Conservation (phyloP, 2,888 invertebrate species). For the Xylophagus ater region DNA sequence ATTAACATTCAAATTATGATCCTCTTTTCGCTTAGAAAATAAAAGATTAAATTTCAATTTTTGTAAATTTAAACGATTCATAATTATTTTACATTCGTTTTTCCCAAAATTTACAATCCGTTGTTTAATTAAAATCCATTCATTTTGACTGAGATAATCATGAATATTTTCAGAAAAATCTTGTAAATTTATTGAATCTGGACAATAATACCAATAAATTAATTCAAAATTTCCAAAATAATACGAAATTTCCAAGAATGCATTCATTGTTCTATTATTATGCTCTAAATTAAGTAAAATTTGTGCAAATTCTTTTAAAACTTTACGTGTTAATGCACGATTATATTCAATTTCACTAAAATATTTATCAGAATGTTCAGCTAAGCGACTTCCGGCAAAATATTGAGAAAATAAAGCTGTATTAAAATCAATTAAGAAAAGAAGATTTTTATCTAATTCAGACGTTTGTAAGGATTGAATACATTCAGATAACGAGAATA, state of each 20-base stretch:
- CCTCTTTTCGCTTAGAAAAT: conserved; percentile 6
- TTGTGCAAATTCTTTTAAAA: conserved; percentile 28
- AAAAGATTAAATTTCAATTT: conserved; percentile 22
- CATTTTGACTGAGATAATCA: conserved; percentile 25
- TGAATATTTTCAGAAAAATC: conserved; percentile 20
- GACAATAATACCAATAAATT: conserved; percentile 28
- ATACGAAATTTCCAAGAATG: conserved; percentile 30
- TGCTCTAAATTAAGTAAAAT: conserved; percentile 30
- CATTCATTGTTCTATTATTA: conserved; percentile 32
- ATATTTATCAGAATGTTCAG: conserved; percentile 32
- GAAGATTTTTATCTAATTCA: conserved; percentile 22
- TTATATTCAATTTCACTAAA: conserved; percentile 23
- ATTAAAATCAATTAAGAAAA: conserved; percentile 31
- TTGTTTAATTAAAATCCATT: conserved; percentile 34
- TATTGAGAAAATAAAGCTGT: conserved; percentile 31
- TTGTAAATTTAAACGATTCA: conserved; percentile 30
- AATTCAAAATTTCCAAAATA: conserved; percentile 27
- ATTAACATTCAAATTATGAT: conserved; percentile 17
- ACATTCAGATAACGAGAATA: conserved; percentile 24
- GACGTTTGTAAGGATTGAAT: conserved; percentile 6
- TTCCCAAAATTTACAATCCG: conserved; percentile 37
- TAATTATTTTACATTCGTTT: conserved; percentile 26
- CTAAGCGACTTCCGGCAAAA: conserved; percentile 28
- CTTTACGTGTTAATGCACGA: conserved; percentile 22
- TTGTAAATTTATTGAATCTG: conserved; percentile 25